Evolutionary conservation across 2,113 vertebrate species (phyloP), one percentile per base, ranked within the genome.

Genomic region (Neotragus moschatus): DNA sequence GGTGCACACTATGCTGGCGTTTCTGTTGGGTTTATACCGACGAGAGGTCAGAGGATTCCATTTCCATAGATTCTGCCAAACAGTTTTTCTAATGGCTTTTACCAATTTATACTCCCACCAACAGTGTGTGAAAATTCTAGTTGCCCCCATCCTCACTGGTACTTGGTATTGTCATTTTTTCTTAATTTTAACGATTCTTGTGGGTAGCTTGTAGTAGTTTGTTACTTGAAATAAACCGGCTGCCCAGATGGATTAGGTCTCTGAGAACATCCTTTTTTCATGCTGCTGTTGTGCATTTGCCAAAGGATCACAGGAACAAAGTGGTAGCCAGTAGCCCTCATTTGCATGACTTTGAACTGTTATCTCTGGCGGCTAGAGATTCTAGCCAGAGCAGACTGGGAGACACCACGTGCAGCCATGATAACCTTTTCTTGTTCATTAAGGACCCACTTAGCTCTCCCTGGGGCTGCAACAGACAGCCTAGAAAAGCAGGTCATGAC

Each of bases 361-460:
- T 98, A 96, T 98, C 98, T 90, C 39, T 90, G 96, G 91, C 95
- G 92, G 92, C 97, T 95, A 56, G 91, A 84, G 97, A n/a, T 60
- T 88, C 92, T 55, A 13, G 13, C 94, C 70, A 97, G 91, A 96
- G 97, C 97, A 90, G 97, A 75, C 97, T 1, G 39, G 33, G 63
- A 97, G 98, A 95, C 81, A 96, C 90, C 14, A 0, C 7, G 1
- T 81, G 92, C 86, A 85, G 90, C 96, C 96, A 81, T 23, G 98
- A 98, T 98, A 98, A 98, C 97, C 98, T 98, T 98, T 98, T 49
- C 93, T 63, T 56, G 91, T 94, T 98, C 98, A 92, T 98, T 98
- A 98, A 98, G 97, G 96, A 60, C 96, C 97, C 93, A 96, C 97
- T 98, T 98, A 98, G 93, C 88, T 97, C 88, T 97, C 97, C 26